Evolutionary conservation across 2,888 invertebrate genomes (phyloP), one percentile per base, ranked within the genome.

Genomic region (Autographa pulchrina): DNA sequence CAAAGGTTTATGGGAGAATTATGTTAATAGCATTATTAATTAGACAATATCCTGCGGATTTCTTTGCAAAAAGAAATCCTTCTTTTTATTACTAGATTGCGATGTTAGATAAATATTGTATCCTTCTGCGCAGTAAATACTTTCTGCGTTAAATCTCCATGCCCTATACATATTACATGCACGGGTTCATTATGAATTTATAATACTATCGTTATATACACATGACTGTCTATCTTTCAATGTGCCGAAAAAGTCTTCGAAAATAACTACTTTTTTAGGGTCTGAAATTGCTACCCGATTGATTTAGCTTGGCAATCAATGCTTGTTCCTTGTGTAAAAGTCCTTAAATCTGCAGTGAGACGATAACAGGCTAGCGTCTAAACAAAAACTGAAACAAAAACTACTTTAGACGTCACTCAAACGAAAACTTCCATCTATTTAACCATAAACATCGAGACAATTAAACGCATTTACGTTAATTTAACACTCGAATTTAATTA

Each of bases 401-500:
- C 8, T 8, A 16, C 5, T 4, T n/a, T 6, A 16, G 4, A 5
- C 16, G 16, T 16, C 20, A 54, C 54, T 54, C 48, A n/a, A 16
- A 18, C 18, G 18, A 20, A 54, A 5, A 54, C 13, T 7, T 54
- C 13, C 5, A n/a, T 54, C 20, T 20, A 18, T 18, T 54, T 14
- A 0, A 48, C 48, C n/a, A 48, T 56, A 20, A 20, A 56, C 54
- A 20, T 56, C 25, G 2, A 56, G 25, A 56, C 54, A 56, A 56
- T 56, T 56, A 56, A 11, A 52, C 11, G 11, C 25, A 20, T 56
- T 56, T 4, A 25, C 54, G n/a, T 56, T 56, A 56, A 56, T 56
- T 20, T 56, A 56, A 20, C 54, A 25, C 20, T 56, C 11, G 54
- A 56, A 56, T 56, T 56, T 56, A 56, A 56, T 56, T 56, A 25